Percentiles rank a stretch among this genome's conserved stretches.
These are phyloP conservation scores for Nerophis ophidion DNA, from an alignment of 2,113 vertebrate species.

Conservation along the genomic window DNA sequence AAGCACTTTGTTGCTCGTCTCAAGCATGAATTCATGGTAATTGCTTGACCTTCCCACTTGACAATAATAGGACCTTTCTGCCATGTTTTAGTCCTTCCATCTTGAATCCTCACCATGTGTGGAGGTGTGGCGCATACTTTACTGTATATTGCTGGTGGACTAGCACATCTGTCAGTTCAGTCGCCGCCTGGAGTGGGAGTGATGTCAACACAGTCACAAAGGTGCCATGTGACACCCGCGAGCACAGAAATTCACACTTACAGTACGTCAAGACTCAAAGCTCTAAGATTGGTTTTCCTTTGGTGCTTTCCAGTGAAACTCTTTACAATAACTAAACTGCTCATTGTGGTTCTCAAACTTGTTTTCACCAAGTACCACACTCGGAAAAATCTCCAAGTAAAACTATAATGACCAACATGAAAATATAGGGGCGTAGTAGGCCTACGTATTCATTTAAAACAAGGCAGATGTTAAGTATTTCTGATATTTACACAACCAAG, in stretches of 20 bases:
- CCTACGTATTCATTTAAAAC: no score
- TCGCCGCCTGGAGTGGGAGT: slow-evolving; percentile 9
- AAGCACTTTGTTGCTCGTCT: slow-evolving; percentile 11
- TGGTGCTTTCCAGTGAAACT: no score
- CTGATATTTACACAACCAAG: no score
- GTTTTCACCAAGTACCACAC: no score
- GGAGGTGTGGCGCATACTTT: slow-evolving; percentile 6
- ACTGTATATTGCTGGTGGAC: slow-evolving; percentile 8
- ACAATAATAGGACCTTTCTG: not conserved
- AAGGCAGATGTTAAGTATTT: no score
- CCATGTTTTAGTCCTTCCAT: slow-evolving; percentile 6
- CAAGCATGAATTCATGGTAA: not conserved
- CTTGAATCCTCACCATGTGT: slow-evolving; percentile 9
- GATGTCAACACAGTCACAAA: slow-evolving; percentile 33
- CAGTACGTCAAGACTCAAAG: not conserved
- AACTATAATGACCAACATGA: no score
- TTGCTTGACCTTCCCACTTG: slow-evolving; percentile 6
- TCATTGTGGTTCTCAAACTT: no score
- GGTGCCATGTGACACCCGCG: slow-evolving; percentile 19
- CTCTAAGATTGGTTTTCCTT: no score
- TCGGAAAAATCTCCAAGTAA: no score
- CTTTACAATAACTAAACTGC: no score
- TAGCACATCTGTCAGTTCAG: slow-evolving; percentile 26
- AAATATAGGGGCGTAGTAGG: no score
- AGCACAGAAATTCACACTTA: not conserved